Evolutionary conservation across 1,140 invertebrate genomes (phyloP), one percentile per base, ranked within the genome.

Genomic region (Lamellibrachia luymesi): DNA sequence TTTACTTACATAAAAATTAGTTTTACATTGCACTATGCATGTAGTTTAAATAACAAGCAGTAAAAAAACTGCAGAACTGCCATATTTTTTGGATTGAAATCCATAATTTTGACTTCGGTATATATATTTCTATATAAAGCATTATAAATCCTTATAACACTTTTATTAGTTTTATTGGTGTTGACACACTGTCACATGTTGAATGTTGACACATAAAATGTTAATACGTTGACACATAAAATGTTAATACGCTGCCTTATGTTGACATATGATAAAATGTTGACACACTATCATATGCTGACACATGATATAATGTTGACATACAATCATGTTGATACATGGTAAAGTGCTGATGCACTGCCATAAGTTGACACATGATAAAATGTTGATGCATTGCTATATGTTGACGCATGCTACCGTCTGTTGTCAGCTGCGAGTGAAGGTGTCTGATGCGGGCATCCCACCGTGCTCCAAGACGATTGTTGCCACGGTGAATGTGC

Each of bases 371-470:
- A 80, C 64, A 80, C 17, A 80, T 80, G 64, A 80, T 80, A 17
- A 80, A 10, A 80, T 4, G 64, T 80, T 80, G 52, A 56, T 38
- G 38, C 52, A 56, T 13, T 56, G 6, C 52, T 1, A 56, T 56
- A 56, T 56, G 52, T 56, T 56, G 64, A 80, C 7, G 4, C 64
- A 6, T 80, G 64, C 64, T 80, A 22, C 64, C 13, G 17, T 22
- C 90, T 52, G 93, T 7, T 94, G 93, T 51, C 93, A 95, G 95
- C 50, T 95, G 13, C 92, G 93, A 52, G 94, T 95, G 2, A 52
- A 92, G 25, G 95, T 94, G n/a, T 80, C 92, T 51, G 95, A 95
- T 94, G 93, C 93, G 25, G 95, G 95, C 4, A 94, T 92, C 50
- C 95, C 95, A 25, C 22, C 89, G 22, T 91, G 92, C 50, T 89